Evolutionary conservation across 35 echinoderm and acorn worm genomes (phyloP), one percentile per base, ranked within the genome.

Genomic region (Anneissia japonica): DNA sequence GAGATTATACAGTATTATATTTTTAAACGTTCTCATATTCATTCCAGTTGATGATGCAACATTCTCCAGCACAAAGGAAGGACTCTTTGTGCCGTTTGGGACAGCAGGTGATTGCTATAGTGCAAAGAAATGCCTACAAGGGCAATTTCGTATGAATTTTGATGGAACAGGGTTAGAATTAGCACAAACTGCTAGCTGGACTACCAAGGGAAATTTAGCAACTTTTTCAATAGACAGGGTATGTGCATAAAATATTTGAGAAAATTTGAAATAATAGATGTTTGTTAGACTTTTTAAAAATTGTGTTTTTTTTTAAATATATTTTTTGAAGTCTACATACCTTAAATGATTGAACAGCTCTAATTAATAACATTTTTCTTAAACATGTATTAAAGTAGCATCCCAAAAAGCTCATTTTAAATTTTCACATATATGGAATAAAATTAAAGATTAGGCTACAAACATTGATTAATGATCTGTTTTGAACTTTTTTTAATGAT

Each of bases 41-140:
- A 12, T 39, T 72, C 43, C 86, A 99, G 96, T 84, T 45, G 73
- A 46, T 30, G 96, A 99, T 82, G 39, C 46, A 21, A 99, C 91
- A 23, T 99, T 94, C 87, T 82, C 96, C 12, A 91, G 40, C 23
- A 85, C 88, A 26, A 74, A 46, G 32, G 32, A 87, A 16, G 96
- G 96, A 34, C 32, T 85, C 21, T 99, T 99, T 87, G 88, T 99
- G 16, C 96, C 96, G 0, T 99, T 83, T 79, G 96, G 86, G 33
- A 87, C 86, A 14, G 96, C 96, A 17, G 96, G 96, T 19, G 96
- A 99, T 46, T 99, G 96, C 79, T 99, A 94, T 74, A 99, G 96
- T 72, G 77, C 38, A 6, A 75, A 55, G n/a, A 35, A 86, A 55
- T 99, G 96, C 76, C 96, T 92, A 38, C 96, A 99, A 81, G 96